Percentiles rank a stretch among this genome's conserved stretches.
These are phyloP conservation scores for Oryzias dopingdopingensis DNA, from an alignment of 2,797 vertebrate species.

Conservation along the genomic window DNA sequence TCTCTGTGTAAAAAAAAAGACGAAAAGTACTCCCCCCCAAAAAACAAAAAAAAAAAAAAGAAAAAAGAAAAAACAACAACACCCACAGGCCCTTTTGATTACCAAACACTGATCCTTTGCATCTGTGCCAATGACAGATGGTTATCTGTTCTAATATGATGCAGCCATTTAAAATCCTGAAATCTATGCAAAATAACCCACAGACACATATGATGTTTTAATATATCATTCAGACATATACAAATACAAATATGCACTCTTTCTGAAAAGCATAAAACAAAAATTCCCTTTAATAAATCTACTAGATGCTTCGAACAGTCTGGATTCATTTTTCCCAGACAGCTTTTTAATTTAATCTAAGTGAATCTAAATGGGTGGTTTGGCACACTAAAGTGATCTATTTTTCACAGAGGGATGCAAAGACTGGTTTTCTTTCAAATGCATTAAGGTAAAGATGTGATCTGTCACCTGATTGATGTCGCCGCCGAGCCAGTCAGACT, in stretches of 20 bases:
- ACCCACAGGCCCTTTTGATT: constrained; percentile 23
- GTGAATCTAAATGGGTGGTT: constrained; percentile 36
- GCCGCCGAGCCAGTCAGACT: constrained; percentile 16
- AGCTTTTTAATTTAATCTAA: constrained; percentile 61
- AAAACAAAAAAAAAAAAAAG: constrained; percentile 2
- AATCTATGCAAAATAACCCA: too few species aligned
- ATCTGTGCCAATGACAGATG: constrained; percentile 24
- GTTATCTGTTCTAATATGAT: constrained; percentile 32
- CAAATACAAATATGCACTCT: constrained; percentile 30
- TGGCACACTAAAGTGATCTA: constrained; percentile 36
- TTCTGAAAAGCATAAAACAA: constrained; percentile 29
- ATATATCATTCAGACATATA: constrained; percentile 28
- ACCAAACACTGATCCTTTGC: constrained; percentile 13
- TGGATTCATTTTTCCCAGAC: constrained; percentile 28
- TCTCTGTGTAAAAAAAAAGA: too few species aligned
- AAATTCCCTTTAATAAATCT: constrained; percentile 45
- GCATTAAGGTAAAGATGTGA: constrained; percentile 54
- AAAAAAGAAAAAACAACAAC: constrained; percentile 1
- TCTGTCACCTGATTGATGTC: constrained; percentile 40
- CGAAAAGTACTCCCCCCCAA: background rate
- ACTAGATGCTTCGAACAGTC: constrained; percentile 18
- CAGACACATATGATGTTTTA: constrained; percentile 14
- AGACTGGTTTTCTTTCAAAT: constrained; percentile 28
- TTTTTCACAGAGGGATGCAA: constrained; percentile 38
- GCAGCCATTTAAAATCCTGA: too few species aligned